Evolutionary conservation across 2,888 invertebrate genomes (phyloP).

Genomic region (Meteorus cinctellus): DNA sequence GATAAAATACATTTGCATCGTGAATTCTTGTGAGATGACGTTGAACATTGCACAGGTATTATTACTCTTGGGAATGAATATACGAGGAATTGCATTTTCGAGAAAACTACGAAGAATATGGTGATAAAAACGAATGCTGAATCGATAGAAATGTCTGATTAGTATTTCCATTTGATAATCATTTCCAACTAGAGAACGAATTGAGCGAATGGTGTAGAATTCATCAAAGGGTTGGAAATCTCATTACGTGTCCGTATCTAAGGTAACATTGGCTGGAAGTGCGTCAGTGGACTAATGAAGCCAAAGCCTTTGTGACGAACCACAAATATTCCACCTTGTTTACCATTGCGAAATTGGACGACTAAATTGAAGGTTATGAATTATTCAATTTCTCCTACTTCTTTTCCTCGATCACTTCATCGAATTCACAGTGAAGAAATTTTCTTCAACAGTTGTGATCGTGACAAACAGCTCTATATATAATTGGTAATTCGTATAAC

Average conservation of each 20-base stretch:
- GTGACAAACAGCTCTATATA: background rate
- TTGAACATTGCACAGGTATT: no score
- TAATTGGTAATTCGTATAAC: conserved; percentile 44
- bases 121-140: background rate
- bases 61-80: no score
- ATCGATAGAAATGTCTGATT: background rate
- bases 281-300: background rate
- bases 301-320: background rate
- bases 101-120: background rate
- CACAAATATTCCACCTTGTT: background rate
- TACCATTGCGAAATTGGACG: background rate
- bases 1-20: no score
- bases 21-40: no score
- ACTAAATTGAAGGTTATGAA: conserved; percentile 7
- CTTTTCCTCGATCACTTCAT: no score
- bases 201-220: background rate
- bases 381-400: conserved; percentile 7
- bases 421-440: background rate
- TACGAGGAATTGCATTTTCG: no score
- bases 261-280: background rate
- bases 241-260: background rate
- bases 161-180: background rate
- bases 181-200: background rate
- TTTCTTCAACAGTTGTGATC: conserved; percentile 5
- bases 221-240: background rate